These are phyloP conservation scores for Thera obeliscata DNA, from an alignment of 2,888 invertebrate species.

Conservation along the genomic window DNA sequence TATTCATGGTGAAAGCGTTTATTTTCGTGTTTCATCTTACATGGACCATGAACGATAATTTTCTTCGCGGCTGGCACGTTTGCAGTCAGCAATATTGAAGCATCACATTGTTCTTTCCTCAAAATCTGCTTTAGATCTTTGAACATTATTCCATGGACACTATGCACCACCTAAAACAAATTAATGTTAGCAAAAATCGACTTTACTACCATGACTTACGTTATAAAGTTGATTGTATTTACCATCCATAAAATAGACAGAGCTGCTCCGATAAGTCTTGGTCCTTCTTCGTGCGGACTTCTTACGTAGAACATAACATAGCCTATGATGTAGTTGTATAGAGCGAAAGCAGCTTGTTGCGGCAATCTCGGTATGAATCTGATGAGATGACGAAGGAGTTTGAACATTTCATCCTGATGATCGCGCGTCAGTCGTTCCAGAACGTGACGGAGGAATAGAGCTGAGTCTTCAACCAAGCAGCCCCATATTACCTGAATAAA, in stretches of 20 bases:
- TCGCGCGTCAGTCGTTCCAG: slow-evolving; percentile 97
- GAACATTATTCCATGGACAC: slow-evolving; percentile 99
- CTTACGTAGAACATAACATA: slow-evolving; percentile 99
- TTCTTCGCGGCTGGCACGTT: slow-evolving; percentile 99
- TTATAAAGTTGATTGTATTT: slow-evolving; percentile 45
- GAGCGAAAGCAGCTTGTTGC: slow-evolving; percentile 98
- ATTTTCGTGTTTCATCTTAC: slow-evolving; percentile 46
- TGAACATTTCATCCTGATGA: slow-evolving; percentile 97
- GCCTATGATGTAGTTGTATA: slow-evolving; percentile 99
- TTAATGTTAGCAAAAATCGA: slow-evolving; percentile 11
- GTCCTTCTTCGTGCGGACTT: slow-evolving; percentile 97
- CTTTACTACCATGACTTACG: slow-evolving; percentile 1
- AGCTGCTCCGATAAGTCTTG: slow-evolving; percentile 97
- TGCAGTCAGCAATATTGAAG: slow-evolving; percentile 97
- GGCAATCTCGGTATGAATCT: slow-evolving; percentile 96
- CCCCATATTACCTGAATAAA: slow-evolving; percentile 94
- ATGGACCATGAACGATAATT: slow-evolving; percentile 96
- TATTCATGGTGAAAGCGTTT: not conserved
- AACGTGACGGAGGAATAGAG: slow-evolving; percentile 97
- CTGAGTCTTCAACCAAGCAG: slow-evolving; percentile 98
- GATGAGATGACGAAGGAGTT: slow-evolving; percentile 94
- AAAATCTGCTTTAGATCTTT: slow-evolving; percentile 99
- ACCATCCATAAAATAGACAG: slow-evolving; percentile 98
- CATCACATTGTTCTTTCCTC: slow-evolving; percentile 99
- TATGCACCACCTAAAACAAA: slow-evolving; percentile 93